Conservation (phyloP, 1,140 invertebrate genomes). For the Scaptomyza montana region DNA sequence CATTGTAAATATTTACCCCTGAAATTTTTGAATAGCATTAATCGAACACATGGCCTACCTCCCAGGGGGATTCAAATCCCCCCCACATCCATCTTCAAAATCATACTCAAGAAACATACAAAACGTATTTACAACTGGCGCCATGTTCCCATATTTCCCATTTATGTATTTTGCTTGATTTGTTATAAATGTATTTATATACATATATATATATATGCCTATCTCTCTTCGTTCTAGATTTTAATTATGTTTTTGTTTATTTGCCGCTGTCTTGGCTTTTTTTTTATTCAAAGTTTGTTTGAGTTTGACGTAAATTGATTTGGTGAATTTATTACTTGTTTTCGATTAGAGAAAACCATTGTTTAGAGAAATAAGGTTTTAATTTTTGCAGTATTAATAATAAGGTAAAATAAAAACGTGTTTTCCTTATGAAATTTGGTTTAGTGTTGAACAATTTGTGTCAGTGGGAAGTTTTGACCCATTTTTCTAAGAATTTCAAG, state of each 20-base stretch:
- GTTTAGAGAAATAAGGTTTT: no score
- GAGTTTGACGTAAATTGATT: conserved; percentile 39
- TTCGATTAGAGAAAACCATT: no score
- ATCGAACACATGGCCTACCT: conserved; percentile 38
- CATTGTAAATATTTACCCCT: conserved; percentile 21
- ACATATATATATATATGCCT: background rate
- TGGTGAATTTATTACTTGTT: conserved; percentile 8
- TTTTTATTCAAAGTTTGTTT: conserved; percentile 38
- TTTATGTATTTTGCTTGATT: conserved; percentile 28
- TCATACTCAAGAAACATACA: background rate
- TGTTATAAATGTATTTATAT: conserved; percentile 28
- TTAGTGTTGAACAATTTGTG: no score
- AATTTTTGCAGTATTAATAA: no score
- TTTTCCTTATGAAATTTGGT: no score
- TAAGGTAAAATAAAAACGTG: no score
- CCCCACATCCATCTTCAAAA: background rate
- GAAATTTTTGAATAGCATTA: background rate
- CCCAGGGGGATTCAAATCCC: background rate
- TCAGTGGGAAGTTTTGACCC: background rate
- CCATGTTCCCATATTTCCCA: conserved; percentile 20
- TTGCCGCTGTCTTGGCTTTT: conserved; percentile 13
- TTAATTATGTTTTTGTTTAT: conserved; percentile 11
- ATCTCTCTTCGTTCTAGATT: background rate
- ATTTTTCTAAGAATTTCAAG: background rate
- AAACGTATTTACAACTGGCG: conserved; percentile 36